phyloP scores from a whole-genome alignment of 2,113 vertebrate species.

The Pelmatolapia mariae region DNA sequence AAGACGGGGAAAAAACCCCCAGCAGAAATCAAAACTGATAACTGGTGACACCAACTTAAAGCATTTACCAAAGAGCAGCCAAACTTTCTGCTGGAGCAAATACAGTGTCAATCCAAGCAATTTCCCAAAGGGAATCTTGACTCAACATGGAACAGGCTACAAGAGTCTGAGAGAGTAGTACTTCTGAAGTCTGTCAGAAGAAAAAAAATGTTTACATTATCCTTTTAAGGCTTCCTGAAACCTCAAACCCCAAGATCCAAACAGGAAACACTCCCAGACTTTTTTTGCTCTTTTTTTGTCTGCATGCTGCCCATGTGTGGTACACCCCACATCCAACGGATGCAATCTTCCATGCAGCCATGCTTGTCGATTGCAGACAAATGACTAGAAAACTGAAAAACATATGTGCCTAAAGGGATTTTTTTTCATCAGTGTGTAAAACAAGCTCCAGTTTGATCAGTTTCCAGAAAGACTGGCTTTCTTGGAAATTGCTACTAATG shows the following conservation, averaged over 20 bases:
- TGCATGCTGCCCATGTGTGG: not conserved
- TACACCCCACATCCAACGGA: not conserved
- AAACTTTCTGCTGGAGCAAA: not conserved
- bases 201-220: not conserved
- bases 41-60: not conserved
- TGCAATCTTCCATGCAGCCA: not conserved
- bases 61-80: not conserved
- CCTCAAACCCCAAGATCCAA: not conserved
- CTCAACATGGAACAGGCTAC: not conserved
- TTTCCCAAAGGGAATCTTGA: not conserved
- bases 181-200: not conserved
- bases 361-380: not conserved
- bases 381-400: not conserved
- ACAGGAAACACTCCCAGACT: constrained; percentile 29
- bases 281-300: not conserved
- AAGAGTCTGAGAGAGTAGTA: not conserved
- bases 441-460: not conserved
- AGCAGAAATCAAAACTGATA: not conserved
- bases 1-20: rapidly evolving
- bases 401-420: not conserved
- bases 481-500: not conserved
- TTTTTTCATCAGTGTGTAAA: not conserved
- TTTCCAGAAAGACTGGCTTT: not conserved
- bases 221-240: constrained; percentile 26
- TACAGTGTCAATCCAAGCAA: not conserved